Percentiles rank a stretch among this genome's conserved stretches.
These are phyloP conservation scores for Lipotes vexillifer DNA, from an alignment of 2,113 vertebrate genomes.

Conservation along the genomic window DNA sequence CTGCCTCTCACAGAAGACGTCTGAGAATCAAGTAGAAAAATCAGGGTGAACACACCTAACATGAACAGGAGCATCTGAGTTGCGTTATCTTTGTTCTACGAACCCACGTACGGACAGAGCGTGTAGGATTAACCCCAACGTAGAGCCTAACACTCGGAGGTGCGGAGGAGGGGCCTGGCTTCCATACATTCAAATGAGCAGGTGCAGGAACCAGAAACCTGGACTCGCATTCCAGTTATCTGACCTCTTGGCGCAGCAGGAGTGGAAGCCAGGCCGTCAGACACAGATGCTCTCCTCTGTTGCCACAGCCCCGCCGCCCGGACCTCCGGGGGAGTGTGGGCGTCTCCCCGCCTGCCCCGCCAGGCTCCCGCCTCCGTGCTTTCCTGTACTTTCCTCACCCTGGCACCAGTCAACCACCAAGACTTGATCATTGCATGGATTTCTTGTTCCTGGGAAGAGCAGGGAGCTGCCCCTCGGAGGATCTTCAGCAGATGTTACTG, in stretches of 20 bases:
- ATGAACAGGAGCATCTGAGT: rapidly evolving
- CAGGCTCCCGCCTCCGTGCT: rapidly evolving
- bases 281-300: rapidly evolving
- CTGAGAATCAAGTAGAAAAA: rapidly evolving
- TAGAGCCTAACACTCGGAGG: rapidly evolving
- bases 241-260: too few species aligned
- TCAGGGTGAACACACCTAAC: background rate
- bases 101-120: rapidly evolving
- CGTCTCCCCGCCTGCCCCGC: background rate
- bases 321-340: rapidly evolving
- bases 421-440: rapidly evolving
- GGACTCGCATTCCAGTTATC: rapidly evolving
- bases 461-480: rapidly evolving
- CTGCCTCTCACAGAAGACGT: background rate
- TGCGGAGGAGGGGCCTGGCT: rapidly evolving
- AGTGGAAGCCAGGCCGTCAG: rapidly evolving
- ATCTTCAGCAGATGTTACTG: rapidly evolving
- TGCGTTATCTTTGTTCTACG: rapidly evolving
- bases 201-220: background rate
- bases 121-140: rapidly evolving
- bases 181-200: rapidly evolving
- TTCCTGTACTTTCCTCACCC: background rate
- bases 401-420: background rate
- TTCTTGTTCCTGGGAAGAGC: background rate
- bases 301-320: rapidly evolving